Conservation (phyloP, 2,113 vertebrate genomes). For the Scatophagus argus region DNA sequence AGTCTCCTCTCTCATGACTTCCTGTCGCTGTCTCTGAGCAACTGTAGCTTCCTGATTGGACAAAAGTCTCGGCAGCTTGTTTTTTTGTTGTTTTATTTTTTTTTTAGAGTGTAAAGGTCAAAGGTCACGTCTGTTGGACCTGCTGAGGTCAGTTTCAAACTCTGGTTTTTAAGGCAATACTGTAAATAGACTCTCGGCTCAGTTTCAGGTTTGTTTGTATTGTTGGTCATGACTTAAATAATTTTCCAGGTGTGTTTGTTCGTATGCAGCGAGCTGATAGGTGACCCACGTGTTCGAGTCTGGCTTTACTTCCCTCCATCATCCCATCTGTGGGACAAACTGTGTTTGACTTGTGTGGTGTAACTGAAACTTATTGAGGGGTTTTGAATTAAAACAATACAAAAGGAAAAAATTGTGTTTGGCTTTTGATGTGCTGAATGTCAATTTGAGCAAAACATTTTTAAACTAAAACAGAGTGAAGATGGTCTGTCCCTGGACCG, state of each 20-base stretch:
- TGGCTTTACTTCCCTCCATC: conserved; percentile 2
- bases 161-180: conserved; percentile 51
- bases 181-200: conserved; percentile 59
- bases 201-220: conserved; percentile 46
- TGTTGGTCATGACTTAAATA: conserved; percentile 14
- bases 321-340: conserved; percentile 25
- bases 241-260: conserved; percentile 17
- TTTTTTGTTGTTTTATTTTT: neutral
- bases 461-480: too few species aligned
- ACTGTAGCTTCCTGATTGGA: too few species aligned
- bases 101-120: conserved; percentile 31
- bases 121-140: conserved; percentile 24
- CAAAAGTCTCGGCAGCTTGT: too few species aligned
- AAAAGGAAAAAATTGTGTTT: neutral
- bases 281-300: conserved; percentile 25
- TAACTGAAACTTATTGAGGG: conserved; percentile 40
- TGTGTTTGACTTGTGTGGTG: conserved; percentile 59
- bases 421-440: too few species aligned
- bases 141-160: conserved; percentile 26
- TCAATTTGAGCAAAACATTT: too few species aligned
- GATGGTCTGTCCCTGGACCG: too few species aligned
- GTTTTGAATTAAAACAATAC: conserved; percentile 63
- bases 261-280: conserved; percentile 40
- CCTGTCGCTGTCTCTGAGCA: too few species aligned
- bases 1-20: too few species aligned